phyloP scores from a whole-genome alignment of 2,888 invertebrate species.

The Tiliacea citrago region DNA sequence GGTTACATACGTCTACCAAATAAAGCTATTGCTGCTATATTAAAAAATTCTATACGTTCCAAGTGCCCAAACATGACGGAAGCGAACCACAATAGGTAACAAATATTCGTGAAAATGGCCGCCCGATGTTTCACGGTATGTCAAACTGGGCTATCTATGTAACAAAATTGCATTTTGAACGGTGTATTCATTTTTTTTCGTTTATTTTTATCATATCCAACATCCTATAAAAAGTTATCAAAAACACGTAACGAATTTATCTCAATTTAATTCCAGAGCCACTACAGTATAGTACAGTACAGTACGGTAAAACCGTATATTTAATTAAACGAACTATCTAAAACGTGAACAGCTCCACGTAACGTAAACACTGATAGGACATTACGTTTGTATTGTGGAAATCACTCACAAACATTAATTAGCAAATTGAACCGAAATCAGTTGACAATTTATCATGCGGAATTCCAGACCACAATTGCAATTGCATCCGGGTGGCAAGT shows the following conservation, averaged over 20 bases:
- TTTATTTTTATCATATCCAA: constrained; percentile 26
- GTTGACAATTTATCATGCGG: constrained; percentile 80
- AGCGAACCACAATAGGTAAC: constrained; percentile 48
- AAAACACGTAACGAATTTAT: constrained; percentile 30
- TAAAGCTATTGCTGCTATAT: constrained; percentile 33
- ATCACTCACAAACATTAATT: constrained; percentile 78
- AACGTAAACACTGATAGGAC: constrained; percentile 44
- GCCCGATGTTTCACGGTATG: constrained; percentile 40
- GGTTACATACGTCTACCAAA: constrained; percentile 4
- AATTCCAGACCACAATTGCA: constrained; percentile 78
- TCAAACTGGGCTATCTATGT: constrained; percentile 42
- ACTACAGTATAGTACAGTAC: too few relatives aligned
- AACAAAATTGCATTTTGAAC: constrained; percentile 42
- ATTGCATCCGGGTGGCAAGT: constrained; percentile 79
- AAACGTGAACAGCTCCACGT: constrained; percentile 4
- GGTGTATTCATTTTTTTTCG: constrained; percentile 18
- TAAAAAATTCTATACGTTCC: constrained; percentile 47
- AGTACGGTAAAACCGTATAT: neutral
- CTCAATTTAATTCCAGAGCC: constrained; percentile 23
- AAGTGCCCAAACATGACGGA: constrained; percentile 40
- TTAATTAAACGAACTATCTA: constrained; percentile 8
- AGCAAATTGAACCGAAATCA: constrained; percentile 78
- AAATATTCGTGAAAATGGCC: constrained; percentile 45
- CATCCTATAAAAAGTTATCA: constrained; percentile 8
- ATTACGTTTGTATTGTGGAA: constrained; percentile 57